Evolutionary conservation across 92 coral and sea anemone genomes (phyloP).

Genomic region (Virgularia gustaviana): DNA sequence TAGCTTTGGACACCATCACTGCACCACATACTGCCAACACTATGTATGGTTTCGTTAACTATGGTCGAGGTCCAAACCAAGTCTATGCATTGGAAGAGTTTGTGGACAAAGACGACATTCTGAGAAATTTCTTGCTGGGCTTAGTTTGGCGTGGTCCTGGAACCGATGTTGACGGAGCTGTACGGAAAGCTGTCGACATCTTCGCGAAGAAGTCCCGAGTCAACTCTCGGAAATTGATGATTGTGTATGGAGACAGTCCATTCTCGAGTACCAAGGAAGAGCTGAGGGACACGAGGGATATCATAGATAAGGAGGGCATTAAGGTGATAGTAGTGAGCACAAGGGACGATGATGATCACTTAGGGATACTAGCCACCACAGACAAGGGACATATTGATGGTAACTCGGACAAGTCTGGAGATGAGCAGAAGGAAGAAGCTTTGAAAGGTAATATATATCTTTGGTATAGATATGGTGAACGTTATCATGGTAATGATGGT

Average conservation of each 20-base stretch:
- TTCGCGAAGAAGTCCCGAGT: constrained; percentile 47
- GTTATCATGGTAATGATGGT: no score
- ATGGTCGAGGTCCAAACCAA: background rate
- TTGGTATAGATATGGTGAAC: background rate
- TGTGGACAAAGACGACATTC: constrained; percentile 10
- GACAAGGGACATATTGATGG: constrained; percentile 10
- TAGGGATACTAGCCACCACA: background rate
- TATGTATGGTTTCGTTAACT: constrained; percentile 16
- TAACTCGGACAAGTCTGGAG: background rate
- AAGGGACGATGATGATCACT: constrained; percentile 8
- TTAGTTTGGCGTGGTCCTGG: constrained; percentile 9
- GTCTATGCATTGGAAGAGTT: constrained; percentile 12
- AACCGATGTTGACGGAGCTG: constrained; percentile 28
- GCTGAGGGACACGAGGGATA: background rate
- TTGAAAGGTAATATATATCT: constrained; percentile 11
- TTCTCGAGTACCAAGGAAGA: constrained; percentile 9
- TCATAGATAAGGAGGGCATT: background rate
- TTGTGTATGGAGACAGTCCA: constrained; percentile 62
- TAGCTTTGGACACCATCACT: background rate
- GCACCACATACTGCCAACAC: constrained; percentile 19
- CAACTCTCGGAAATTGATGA: constrained; percentile 65
- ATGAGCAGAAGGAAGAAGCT: constrained; percentile 7
- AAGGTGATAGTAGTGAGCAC: constrained; percentile 20
- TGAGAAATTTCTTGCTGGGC: constrained; percentile 1
- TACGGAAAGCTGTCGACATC: constrained; percentile 32